A percentile compares a stretch with the other conserved stretches of the same genome.
Evolutionary conservation across 2,797 vertebrate species (phyloP).

Genomic region (Morelia viridis): DNA sequence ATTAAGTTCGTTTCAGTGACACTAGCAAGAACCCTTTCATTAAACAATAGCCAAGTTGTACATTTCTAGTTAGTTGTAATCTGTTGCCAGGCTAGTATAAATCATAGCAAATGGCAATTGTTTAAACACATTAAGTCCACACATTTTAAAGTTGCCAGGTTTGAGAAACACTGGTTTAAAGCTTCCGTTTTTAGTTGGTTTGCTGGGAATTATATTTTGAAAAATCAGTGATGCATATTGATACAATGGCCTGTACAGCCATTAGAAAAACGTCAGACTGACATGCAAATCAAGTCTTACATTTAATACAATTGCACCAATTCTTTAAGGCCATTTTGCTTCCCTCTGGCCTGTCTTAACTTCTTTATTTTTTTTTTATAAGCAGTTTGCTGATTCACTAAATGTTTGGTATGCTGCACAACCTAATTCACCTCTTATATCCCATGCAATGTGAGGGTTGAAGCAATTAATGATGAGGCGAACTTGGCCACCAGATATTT

Average conservation of each 20-base stretch:
- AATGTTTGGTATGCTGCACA: background rate
- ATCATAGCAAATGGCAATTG: background rate
- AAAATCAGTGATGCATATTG: background rate
- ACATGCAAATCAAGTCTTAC: background rate
- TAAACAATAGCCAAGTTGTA: slow-evolving; percentile 2
- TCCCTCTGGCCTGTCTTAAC: background rate
- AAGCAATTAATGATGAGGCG: background rate
- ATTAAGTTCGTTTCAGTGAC: background rate
- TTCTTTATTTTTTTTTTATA: background rate
- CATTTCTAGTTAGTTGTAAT: slow-evolving; percentile 24
- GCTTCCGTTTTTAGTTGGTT: background rate
- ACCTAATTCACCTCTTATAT: background rate
- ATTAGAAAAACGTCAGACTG: background rate
- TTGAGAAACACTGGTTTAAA: background rate
- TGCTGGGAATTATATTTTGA: background rate
- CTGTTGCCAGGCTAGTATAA: slow-evolving; percentile 5
- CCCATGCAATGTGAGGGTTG: background rate
- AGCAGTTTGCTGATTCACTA: background rate
- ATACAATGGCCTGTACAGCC: background rate
- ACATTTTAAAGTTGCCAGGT: background rate
- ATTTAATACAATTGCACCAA: background rate
- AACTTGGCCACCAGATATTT: background rate
- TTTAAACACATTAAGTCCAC: background rate
- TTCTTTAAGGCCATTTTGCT: background rate
- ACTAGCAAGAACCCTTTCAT: slow-evolving; percentile 14